Conservation (phyloP, 2,797 vertebrate genomes). For the Triplophysa bombifrons region DNA sequence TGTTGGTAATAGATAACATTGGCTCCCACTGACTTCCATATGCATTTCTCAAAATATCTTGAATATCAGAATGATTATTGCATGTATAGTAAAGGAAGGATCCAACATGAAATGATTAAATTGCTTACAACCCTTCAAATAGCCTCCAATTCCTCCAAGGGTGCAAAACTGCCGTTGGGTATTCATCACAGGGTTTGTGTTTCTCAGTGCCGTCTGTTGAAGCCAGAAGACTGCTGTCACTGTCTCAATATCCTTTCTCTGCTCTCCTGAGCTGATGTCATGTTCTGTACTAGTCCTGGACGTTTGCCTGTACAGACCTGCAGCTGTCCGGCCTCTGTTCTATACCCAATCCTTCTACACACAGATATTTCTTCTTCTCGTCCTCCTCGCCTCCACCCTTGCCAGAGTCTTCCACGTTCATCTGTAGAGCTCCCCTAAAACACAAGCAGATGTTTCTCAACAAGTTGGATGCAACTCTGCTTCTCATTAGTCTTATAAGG, state of each 20-base stretch:
- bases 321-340: conserved; percentile 9
- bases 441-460: conserved; percentile 59
- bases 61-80: too few relatives aligned
- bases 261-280: conserved; percentile 1
- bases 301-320: background rate
- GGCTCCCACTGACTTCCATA: too few relatives aligned
- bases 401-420: conserved; percentile 24
- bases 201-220: background rate
- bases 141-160: too few relatives aligned
- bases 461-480: conserved; percentile 45
- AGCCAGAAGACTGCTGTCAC: background rate
- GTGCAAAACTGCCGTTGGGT: too few relatives aligned
- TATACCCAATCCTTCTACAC: background rate
- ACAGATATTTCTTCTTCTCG: background rate
- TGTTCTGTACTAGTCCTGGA: conserved; percentile 12
- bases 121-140: too few relatives aligned
- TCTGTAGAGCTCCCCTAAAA: conserved; percentile 49
- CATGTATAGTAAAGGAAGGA: too few relatives aligned
- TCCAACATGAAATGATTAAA: too few relatives aligned
- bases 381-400: conserved; percentile 4
- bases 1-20: too few relatives aligned
- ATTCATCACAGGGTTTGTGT: too few relatives aligned
- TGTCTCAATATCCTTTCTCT: background rate
- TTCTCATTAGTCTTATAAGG: conserved; percentile 50
- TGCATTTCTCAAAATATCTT: too few relatives aligned